Conservation (phyloP, 1,140 invertebrate species). For the Pogonognathellus flavescens region DNA sequence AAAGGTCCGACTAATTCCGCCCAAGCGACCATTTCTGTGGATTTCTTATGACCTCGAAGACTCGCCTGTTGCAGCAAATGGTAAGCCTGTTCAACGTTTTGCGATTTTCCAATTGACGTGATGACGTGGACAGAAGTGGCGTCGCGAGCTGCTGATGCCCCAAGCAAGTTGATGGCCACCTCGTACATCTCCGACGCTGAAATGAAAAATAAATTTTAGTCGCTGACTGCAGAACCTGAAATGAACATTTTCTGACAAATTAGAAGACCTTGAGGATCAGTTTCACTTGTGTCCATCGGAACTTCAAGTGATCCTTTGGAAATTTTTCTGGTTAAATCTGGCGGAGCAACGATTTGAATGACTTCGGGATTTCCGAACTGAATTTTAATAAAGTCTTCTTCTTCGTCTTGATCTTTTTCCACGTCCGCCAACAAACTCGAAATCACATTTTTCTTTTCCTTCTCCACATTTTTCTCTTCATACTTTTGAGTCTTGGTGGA, state of each 20-base stretch:
- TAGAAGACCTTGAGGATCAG: conserved; percentile 61
- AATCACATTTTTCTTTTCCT: conserved; percentile 31
- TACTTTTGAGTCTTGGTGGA: background rate
- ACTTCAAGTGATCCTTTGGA: conserved; percentile 51
- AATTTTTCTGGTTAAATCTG: conserved; percentile 59
- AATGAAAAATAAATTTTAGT: background rate
- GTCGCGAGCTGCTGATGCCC: conserved; percentile 69
- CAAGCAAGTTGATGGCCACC: conserved; percentile 75
- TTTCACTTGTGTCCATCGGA: conserved; percentile 25
- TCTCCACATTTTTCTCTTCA: conserved; percentile 14
- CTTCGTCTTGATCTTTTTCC: conserved; percentile 29
- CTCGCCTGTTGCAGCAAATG: conserved; percentile 81
- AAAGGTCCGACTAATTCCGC: conserved; percentile 84
- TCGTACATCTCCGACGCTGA: conserved; percentile 76
- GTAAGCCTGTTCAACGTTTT: conserved; percentile 78
- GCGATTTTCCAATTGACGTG: conserved; percentile 65
- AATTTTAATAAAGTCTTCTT: conserved; percentile 52
- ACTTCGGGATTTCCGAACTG: conserved; percentile 58
- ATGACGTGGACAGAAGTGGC: conserved; percentile 72
- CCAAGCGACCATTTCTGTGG: conserved; percentile 88
- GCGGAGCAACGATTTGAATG: conserved; percentile 62
- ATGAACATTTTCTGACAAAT: no score
- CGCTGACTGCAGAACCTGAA: no score
- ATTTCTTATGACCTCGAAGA: conserved; percentile 82
- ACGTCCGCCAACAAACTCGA: conserved; percentile 20